A percentile compares a stretch with the other conserved stretches of the same genome.
Evolutionary conservation across 2,113 vertebrate species (phyloP).

Genomic region (Cheirogaleus medius): DNA sequence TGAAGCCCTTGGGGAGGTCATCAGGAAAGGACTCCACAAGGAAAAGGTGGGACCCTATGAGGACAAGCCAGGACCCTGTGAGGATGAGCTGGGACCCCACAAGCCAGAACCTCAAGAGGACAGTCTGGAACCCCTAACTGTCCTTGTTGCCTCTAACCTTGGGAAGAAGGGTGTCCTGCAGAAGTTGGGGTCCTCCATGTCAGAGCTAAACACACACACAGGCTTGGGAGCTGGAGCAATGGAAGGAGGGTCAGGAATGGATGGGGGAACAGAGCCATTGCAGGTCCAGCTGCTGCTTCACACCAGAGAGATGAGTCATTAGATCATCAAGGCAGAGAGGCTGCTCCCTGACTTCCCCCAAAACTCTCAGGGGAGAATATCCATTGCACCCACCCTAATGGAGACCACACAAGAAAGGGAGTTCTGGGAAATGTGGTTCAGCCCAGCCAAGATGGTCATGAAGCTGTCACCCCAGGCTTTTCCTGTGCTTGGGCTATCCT

Average conservation of each 20-base stretch:
- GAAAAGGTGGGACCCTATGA: neutral
- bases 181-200: neutral
- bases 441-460: too few relatives aligned
- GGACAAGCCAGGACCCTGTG: too few relatives aligned
- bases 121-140: neutral
- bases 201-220: neutral
- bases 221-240: too few relatives aligned
- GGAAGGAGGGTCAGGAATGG: neutral
- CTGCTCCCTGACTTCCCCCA: neutral
- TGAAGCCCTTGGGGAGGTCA: neutral
- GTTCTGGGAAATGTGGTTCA: neutral
- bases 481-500: neutral
- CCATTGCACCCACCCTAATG: too few relatives aligned
- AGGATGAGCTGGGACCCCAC: neutral
- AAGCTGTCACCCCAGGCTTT: neutral
- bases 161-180: neutral
- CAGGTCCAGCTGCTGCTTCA: neutral
- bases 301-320: neutral
- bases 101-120: neutral
- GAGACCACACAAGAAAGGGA: neutral
- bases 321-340: neutral
- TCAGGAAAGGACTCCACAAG: neutral
- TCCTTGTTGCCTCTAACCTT: neutral
- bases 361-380: too few relatives aligned
- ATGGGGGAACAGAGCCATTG: fast-evolving